Percentiles rank a stretch among this genome's conserved stretches.
phyloP scores from a whole-genome alignment of 2,888 invertebrate genomes.

The Idaea aversata region DNA sequence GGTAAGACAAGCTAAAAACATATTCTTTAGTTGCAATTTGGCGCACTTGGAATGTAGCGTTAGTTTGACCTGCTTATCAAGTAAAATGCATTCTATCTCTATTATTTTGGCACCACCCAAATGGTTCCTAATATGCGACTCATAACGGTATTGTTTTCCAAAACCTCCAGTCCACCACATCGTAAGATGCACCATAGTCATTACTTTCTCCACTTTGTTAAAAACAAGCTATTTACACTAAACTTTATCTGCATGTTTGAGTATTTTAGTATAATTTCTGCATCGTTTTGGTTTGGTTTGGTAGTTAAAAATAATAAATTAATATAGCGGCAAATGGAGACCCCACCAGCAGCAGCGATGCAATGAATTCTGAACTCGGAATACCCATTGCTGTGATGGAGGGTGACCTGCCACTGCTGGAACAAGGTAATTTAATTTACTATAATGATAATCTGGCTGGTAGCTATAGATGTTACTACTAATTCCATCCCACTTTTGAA shows the following conservation, averaged over 20 bases:
- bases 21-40: not conserved
- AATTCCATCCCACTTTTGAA: too few relatives aligned
- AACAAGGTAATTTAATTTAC: conserved; percentile 46
- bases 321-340: conserved; percentile 61
- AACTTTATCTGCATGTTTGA: not conserved
- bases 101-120: not conserved
- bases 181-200: not conserved
- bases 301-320: conserved; percentile 17
- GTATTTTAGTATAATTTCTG: conserved; percentile 13
- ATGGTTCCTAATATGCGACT: not conserved
- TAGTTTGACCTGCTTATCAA: not conserved
- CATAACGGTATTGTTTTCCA: not conserved
- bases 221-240: not conserved
- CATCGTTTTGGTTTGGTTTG: conserved; percentile 15
- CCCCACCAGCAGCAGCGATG: conserved; percentile 72
- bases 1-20: not conserved
- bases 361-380: conserved; percentile 55
- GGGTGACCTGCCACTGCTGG: conserved; percentile 43
- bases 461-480: too few relatives aligned
- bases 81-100: not conserved
- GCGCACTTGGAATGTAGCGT: not conserved
- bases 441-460: not conserved
- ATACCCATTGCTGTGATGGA: conserved; percentile 48
- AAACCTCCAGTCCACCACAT: not conserved
- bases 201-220: not conserved